Evolutionary conservation across 1,140 invertebrate genomes (phyloP).

Genomic region (Phymastichus coffea): DNA sequence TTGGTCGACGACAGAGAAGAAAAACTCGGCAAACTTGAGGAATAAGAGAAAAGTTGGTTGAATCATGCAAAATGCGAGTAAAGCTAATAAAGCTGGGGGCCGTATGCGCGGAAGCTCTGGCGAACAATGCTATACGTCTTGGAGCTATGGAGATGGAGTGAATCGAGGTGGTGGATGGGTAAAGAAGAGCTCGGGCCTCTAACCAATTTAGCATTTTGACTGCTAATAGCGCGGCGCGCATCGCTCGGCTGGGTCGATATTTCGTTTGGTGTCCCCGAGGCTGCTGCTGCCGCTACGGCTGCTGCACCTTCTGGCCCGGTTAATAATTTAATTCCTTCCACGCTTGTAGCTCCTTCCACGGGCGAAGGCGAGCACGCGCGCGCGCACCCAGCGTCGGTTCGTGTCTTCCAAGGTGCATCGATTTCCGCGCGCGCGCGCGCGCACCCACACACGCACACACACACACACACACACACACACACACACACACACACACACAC

Average conservation of each 20-base stretch:
- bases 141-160: constrained; percentile 2
- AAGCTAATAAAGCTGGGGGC: no score
- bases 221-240: background rate
- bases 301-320: constrained; percentile 53
- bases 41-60: no score
- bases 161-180: constrained; percentile 1
- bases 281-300: no score
- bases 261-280: constrained; percentile 23
- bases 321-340: constrained; percentile 58
- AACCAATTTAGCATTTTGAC: constrained; percentile 24
- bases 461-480: background rate
- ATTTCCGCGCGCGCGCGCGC: constrained; percentile 43
- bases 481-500: no score
- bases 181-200: constrained; percentile 2
- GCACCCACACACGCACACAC: background rate
- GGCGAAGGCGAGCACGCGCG: constrained; percentile 10
- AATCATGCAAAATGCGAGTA: no score
- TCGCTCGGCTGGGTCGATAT: constrained; percentile 25
- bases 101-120: no score
- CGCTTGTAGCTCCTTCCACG: constrained; percentile 37
- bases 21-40: no score
- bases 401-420: constrained; percentile 52
- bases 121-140: background rate
- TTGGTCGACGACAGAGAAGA: no score
- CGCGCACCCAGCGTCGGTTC: constrained; percentile 30